Evolutionary conservation across 2,113 vertebrate genomes (phyloP), one percentile per base, ranked within the genome.

Genomic region (Gymnogyps californianus): DNA sequence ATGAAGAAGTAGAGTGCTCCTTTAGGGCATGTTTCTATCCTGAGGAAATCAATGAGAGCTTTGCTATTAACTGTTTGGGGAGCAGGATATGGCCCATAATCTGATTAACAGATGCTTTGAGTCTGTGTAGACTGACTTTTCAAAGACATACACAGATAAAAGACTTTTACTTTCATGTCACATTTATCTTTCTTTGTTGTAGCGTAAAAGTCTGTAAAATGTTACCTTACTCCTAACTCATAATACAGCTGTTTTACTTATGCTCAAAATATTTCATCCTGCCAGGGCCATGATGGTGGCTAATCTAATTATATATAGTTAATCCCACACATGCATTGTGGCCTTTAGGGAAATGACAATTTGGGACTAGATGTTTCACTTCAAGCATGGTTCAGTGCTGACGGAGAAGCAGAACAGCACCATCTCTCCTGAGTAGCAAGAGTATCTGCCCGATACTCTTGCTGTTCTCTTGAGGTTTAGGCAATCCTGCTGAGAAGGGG

Each of bases 161-260:
- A 96, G 94, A 93, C 94, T 97, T 91, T 77, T 94, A 72, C 91
- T 96, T 96, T 96, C 87, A 96, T 89, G 87, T 94, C 95, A 94
- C 93, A 90, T 89, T 95, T 96, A 93, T 93, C 89, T 91, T 84
- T 83, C 94, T 97, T 96, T 97, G 95, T 96, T 96, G 94, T 85
- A 96, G 81, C 16, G 59, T 93, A 93, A 91, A 96, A 97, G 84
- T 96, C 91, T 91, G 75, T 93, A 88, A 96, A 97, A 94, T 80
- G 84, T 97, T 97, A 91, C 94, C 87, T 96, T 95, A 69, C 54
- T 92, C 62, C 79, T 93, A 92, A 85, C 78, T 94, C 87, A 91
- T 91, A 96, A 93, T 96, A 96, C 95, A 95, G 89, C 91, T 97
- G 91, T 93, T 96, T 95, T 95, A 96, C 93, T 96, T 95, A 88